These are phyloP conservation scores for Hylomyscus alleni DNA, from an alignment of 2,797 vertebrate species.

Conservation along the genomic window DNA sequence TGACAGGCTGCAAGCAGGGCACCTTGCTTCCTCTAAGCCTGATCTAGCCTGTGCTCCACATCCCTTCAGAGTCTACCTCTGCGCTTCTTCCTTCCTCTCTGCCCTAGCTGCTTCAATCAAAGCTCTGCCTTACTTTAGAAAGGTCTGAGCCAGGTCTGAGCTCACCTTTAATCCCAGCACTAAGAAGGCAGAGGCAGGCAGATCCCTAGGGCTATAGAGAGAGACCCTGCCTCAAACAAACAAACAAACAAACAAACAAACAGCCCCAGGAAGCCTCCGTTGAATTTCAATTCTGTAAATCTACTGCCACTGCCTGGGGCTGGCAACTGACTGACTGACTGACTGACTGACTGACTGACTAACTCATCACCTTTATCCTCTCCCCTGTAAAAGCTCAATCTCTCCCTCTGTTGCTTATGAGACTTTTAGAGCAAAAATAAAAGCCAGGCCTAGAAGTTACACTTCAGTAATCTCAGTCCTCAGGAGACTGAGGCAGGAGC, in stretches of 20 bases:
- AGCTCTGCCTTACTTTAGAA: neutral
- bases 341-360: neutral
- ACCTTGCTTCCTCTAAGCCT: neutral
- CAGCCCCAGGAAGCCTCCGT: neutral
- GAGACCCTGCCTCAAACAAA: neutral
- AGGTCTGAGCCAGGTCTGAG: neutral
- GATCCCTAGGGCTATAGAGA: neutral
- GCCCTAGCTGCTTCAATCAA: neutral
- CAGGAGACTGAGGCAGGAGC: too few species aligned
- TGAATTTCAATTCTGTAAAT: neutral
- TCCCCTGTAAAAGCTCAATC: neutral
- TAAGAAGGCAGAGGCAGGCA: neutral
- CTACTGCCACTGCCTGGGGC: neutral
- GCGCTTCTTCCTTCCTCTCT: neutral
- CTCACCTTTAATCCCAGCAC: neutral
- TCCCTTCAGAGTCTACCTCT: neutral
- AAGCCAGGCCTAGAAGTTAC: neutral
- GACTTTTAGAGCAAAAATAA: conserved; percentile 24
- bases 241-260: neutral
- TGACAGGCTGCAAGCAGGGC: neutral
- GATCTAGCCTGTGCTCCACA: neutral
- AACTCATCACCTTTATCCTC: neutral
- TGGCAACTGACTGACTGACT: neutral
- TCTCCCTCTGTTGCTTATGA: neutral
- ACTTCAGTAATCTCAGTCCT: neutral